Evolutionary conservation across 2,888 invertebrate species (phyloP), one percentile per base, ranked within the genome.

Genomic region (Cephus spinipes): DNA sequence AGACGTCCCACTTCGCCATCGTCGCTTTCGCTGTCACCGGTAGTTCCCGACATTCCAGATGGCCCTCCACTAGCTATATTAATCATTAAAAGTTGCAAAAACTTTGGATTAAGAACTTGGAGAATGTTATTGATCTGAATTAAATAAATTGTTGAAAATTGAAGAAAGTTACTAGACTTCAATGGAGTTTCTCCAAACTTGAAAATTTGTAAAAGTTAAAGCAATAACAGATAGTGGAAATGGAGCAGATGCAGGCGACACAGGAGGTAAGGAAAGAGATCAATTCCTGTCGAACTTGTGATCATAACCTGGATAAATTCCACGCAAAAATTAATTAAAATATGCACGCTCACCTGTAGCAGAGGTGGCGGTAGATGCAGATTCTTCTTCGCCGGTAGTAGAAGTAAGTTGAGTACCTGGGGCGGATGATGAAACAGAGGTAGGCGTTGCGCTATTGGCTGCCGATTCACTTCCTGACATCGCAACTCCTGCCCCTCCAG

Each of bases 1-100:
- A 99, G 94, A 75, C 98, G 95, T 69, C 98, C 98, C 90, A 99
- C 98, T 92, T 99, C 98, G 86, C 97, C 97, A 91, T 98, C 98
- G 92, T 98, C 98, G 85, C 95, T 95, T 89, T 96, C 96, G 40
- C 95, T 95, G 86, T 95, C 95, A 23, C 93, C 93, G 15, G 93
- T 93, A 12, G 92, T 92, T 68, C 90, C 81, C 69, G 91, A 87
- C 87, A 92, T 91, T 76, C 91, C 92, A 68, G 91, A 92, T 31
- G 91, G 92, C 76, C 92, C 92, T 80, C 92, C 90, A 77, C 91
- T 89, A 32, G 89, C 91, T 87, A 83, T 69, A 73, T 32, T 0
- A 23, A 55, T 55, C 2, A 55, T 55, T 55, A 55, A 23, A 55
- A 55, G 15, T 55, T 2, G 9, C 6, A 55, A 23, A 55, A 55